Conservation (phyloP, 2,888 invertebrate genomes). For the Pollenia labialis region DNA sequence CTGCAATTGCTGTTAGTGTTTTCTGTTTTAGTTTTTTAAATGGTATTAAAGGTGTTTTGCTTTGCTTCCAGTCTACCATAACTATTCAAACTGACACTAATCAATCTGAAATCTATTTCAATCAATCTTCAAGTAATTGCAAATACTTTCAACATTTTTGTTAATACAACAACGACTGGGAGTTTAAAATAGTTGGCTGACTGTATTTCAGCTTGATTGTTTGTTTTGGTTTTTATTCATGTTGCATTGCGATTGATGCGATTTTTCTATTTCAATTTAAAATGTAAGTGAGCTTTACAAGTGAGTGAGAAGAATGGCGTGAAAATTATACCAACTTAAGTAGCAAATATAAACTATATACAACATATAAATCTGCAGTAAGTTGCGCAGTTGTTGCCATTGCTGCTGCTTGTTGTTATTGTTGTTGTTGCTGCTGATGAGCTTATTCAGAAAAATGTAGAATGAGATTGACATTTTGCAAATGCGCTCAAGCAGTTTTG, state of each 20-base stretch:
- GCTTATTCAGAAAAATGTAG: slow-evolving; percentile 73
- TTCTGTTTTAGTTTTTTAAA: neutral
- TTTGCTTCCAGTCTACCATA: slow-evolving; percentile 66
- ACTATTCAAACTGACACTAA: slow-evolving; percentile 76
- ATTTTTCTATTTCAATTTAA: slow-evolving; percentile 60
- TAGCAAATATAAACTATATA: slow-evolving; percentile 69
- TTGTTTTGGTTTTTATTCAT: slow-evolving; percentile 32
- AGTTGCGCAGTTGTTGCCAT: slow-evolving; percentile 2
- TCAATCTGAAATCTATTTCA: slow-evolving; percentile 83
- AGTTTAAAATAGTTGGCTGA: slow-evolving; percentile 11
- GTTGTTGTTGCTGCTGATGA: slow-evolving; percentile 58
- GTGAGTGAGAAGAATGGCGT: slow-evolving; percentile 68
- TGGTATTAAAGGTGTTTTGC: slow-evolving; percentile 57
- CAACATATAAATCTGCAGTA: slow-evolving; percentile 59
- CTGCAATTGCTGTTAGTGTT: slow-evolving; percentile 34
- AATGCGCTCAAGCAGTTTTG: slow-evolving; percentile 77
- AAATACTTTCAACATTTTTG: slow-evolving; percentile 83
- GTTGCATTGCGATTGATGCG: slow-evolving; percentile 52
- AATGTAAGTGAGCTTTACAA: slow-evolving; percentile 32
- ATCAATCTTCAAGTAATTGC: slow-evolving; percentile 83
- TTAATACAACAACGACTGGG: slow-evolving; percentile 63
- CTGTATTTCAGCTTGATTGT: neutral
- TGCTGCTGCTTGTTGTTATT: slow-evolving; percentile 15
- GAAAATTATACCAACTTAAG: slow-evolving; percentile 74
- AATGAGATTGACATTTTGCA: slow-evolving; percentile 82